Base-by-base conservation (phyloP, 1,140 invertebrate species). In the Drosophila pseudoananassae region DNA sequence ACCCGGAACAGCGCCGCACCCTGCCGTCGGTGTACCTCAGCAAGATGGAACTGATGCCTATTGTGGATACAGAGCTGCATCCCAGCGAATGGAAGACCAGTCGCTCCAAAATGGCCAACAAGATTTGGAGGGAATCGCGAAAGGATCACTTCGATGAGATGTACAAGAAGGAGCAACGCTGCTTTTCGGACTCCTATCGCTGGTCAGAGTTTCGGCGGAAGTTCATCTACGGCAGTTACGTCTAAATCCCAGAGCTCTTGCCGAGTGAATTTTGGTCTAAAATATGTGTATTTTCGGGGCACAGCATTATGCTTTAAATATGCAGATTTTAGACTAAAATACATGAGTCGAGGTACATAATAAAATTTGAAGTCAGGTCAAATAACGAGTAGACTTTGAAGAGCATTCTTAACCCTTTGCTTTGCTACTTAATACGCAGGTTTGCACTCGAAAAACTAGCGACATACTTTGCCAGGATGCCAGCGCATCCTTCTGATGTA, bases 401-500 rank as follows among this genome's bases (percentile, higher is more conserved):
- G 10, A 43, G 71, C 40, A 65, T 66, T 57, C 72, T 68, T 76
- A 65, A 55, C 71, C 72, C 73, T 76, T 76, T 74, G 25, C 25
- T 76, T 57, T 40, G 38, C 64, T 77, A 63, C 74, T 76, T 77
- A 76, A 70, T 65, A 77, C 73, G 74, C 73, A 61, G 53, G 64
- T 58, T 69, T 57, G 52, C 56, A 31, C 74, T 76, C 51, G 40
- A 77, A 31, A 74, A 77, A 70, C 74, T 70, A 77, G 64, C 74
- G 73, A 56, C 73, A 76, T 61, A 76, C 65, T 70, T 76, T 61
- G 25, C 25, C 25, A 27, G 51, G 50, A 69, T 56, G 45, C 33
- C 43, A 56, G 38, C 50, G 63, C 63, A 69, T 69, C 51, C 66
- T 69, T 68, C 17, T 9, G 25, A 25, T 33, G 38, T 6, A n/a